Conservation (phyloP, 2,888 invertebrate species). For the Acanthosepion pharaonis region DNA sequence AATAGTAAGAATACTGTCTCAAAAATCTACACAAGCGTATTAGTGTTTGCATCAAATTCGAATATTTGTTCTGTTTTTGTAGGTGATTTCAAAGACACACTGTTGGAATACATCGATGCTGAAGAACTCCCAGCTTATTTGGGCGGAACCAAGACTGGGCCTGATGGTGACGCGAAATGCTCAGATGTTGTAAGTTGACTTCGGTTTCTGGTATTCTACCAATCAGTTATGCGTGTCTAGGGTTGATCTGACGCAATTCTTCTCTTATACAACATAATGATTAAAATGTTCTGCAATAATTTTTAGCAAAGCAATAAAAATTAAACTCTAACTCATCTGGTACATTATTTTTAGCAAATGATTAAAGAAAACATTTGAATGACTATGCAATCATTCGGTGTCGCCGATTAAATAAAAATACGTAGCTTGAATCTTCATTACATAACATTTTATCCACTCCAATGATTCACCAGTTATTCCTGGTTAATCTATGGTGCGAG, state of each 20-base stretch:
- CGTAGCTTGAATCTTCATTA: too few relatives aligned
- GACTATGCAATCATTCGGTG: too few relatives aligned
- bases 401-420: too few relatives aligned
- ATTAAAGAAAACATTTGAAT: too few relatives aligned
- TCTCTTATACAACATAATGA: too few relatives aligned
- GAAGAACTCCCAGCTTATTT: constrained; percentile 55
- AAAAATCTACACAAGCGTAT: neutral
- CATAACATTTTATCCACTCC: too few relatives aligned
- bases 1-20: neutral
- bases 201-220: neutral
- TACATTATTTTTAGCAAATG: too few relatives aligned
- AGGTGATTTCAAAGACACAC: constrained; percentile 80
- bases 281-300: too few relatives aligned
- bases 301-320: too few relatives aligned
- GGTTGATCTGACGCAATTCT: neutral
- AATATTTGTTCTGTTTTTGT: constrained; percentile 65
- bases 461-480: too few relatives aligned
- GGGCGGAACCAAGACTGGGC: constrained; percentile 54
- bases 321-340: too few relatives aligned
- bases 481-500: too few relatives aligned
- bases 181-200: constrained; percentile 39
- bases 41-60: neutral
- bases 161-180: constrained; percentile 55
- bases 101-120: constrained; percentile 71
- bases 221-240: neutral